Base-by-base conservation (phyloP, 2,797 vertebrate species). In the Leptoclinus maculatus region DNA sequence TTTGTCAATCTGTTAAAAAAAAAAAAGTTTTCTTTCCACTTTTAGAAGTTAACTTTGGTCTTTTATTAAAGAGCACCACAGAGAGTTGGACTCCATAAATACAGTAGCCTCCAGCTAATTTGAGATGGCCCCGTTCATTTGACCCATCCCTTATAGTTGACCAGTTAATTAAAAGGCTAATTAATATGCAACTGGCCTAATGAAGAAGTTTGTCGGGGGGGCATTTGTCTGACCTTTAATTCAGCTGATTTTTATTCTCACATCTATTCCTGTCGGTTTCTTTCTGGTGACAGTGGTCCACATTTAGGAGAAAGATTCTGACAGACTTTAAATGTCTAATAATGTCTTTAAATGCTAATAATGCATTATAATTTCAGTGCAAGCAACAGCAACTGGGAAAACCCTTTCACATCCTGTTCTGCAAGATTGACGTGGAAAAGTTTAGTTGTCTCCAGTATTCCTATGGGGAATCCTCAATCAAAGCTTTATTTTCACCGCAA, bases 101-200 rank as follows among this genome's bases (percentile, higher is more conserved):
- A 53, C 27, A 29, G 38, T 34, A 9, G 66, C 29, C 34, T 66
- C 54, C 58, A 71, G 14, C 19, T 83, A 80, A 82, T 85, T 85
- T 78, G 68, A 78, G 49, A 82, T 73, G 76, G 45, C 43, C 21
- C 23, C 4, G 34, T 53, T 71, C 38, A 34, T 79, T 84, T 83
- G 85, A 86, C 80, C 83, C 68, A 27, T 74, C 39, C 66, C 7
- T 39, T 59, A 51, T 54, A 74, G 59, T 21, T 85, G 78, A 71
- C 84, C 80, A 19, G 39, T 84, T 91, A 90, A 92, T 89, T 92
- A 89, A 88, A 85, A 74, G 66, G 78, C 66, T 81, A 82, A 89
- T 92, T 89, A 89, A 91, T 83, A 49, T 70, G 69, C 74, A 78
- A 59, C 58, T 27, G 47, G 29, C 34, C 56, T 84, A 82, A 88